Evolutionary conservation across 2,888 invertebrate species (phyloP).

Genomic region (Vesta saturnalis): DNA sequence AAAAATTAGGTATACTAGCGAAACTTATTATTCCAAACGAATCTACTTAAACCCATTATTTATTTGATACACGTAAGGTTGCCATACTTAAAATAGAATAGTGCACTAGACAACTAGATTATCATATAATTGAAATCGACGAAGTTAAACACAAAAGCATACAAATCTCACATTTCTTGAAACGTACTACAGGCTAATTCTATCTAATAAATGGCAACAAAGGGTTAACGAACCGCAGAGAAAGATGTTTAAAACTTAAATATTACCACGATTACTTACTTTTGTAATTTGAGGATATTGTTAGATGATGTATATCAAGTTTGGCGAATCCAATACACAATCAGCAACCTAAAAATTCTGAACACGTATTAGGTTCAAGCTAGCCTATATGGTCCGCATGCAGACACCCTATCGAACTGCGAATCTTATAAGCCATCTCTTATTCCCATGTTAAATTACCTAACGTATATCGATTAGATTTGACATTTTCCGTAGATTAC

Average conservation of each 20-base stretch:
- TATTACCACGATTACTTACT: neutral
- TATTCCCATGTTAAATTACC: conserved; percentile 28
- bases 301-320: conserved; percentile 12
- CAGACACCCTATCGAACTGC: conserved; percentile 52
- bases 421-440: conserved; percentile 52
- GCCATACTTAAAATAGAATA: too few species aligned
- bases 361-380: conserved; percentile 54
- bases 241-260: conserved; percentile 5
- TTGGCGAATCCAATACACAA: conserved; percentile 29
- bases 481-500: conserved; percentile 26
- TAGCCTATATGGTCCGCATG: conserved; percentile 44
- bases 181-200: too few species aligned
- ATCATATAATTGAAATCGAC: too few species aligned
- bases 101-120: too few species aligned
- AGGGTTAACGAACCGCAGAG: too few species aligned
- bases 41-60: too few species aligned
- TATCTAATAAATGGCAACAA: too few species aligned
- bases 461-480: conserved; percentile 18
- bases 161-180: too few species aligned
- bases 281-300: conserved; percentile 7
- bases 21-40: too few species aligned
- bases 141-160: too few species aligned
- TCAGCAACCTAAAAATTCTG: conserved; percentile 45
- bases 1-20: too few species aligned
- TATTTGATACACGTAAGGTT: too few species aligned